Percentiles rank a stretch among this genome's conserved stretches.
phyloP scores from a whole-genome alignment of 2,113 vertebrate genomes.

The Tiliqua scincoides region DNA sequence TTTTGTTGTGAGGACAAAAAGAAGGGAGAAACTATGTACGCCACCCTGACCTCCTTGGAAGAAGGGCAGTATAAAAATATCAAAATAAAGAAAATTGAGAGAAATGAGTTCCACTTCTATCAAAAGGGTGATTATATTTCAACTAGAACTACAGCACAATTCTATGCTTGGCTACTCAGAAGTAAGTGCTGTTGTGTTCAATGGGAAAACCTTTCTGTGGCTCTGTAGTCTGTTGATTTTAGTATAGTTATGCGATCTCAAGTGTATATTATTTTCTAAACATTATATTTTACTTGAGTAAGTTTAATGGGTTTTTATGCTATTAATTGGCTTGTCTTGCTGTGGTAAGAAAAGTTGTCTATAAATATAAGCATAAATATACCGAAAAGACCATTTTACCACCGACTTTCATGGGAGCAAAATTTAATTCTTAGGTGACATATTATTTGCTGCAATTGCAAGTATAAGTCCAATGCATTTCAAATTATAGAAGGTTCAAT shows the following conservation, averaged over 20 bases:
- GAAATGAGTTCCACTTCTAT: too few relatives aligned
- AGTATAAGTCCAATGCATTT: slow-evolving; percentile 5
- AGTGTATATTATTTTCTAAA: background rate
- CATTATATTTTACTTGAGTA: background rate
- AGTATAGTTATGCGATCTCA: background rate
- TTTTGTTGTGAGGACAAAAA: too few relatives aligned
- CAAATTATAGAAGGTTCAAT: background rate
- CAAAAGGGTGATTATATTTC: too few relatives aligned
- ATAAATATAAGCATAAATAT: background rate
- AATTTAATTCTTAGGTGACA: background rate
- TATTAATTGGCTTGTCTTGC: background rate
- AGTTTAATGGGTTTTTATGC: background rate
- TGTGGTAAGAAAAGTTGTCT: background rate
- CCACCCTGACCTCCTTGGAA: background rate
- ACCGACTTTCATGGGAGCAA: background rate
- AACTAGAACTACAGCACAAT: too few relatives aligned
- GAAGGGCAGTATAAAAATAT: background rate
- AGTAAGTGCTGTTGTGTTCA: too few relatives aligned
- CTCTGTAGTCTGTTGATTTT: background rate
- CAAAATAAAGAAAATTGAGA: too few relatives aligned
- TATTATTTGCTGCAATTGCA: background rate
- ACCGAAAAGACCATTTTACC: background rate
- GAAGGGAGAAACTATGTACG: too few relatives aligned
- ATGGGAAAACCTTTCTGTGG: background rate
- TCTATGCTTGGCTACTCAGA: too few relatives aligned